Conservation (phyloP, 2,797 vertebrate genomes). For the Paratrypauchen microcephalus region DNA sequence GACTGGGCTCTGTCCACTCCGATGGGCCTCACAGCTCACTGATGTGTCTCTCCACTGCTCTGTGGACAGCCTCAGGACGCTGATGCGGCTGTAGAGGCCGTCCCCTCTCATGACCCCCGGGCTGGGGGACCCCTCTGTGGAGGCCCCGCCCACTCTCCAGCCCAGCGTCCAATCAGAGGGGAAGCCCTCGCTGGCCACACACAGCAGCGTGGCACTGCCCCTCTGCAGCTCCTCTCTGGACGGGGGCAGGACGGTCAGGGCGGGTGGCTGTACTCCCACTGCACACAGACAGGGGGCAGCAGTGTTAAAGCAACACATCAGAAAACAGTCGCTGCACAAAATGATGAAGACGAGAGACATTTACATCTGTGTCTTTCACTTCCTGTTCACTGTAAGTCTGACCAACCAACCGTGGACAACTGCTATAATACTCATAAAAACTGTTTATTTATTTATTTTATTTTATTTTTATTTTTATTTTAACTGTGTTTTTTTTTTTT, state of each 20-base stretch:
- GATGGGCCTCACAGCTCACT: slow-evolving; percentile 50
- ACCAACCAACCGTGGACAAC: slow-evolving; percentile 16
- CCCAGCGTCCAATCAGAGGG: slow-evolving; percentile 61
- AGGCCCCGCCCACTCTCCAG: slow-evolving; percentile 53
- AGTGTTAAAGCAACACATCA: not conserved
- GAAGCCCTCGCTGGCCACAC: slow-evolving; percentile 55
- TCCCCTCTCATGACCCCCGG: slow-evolving; percentile 29
- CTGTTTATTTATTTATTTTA: too few relatives aligned
- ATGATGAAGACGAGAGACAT: not conserved
- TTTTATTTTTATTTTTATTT: too few relatives aligned
- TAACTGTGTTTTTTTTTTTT: too few relatives aligned
- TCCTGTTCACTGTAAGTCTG: slow-evolving; percentile 18
- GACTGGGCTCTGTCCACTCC: slow-evolving; percentile 45
- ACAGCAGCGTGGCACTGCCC: slow-evolving; percentile 45
- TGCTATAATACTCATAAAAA: not conserved
- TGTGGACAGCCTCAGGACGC: slow-evolving; percentile 54
- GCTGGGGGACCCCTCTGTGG: slow-evolving; percentile 30
- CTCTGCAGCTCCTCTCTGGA: slow-evolving; percentile 35
- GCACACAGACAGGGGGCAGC: slow-evolving; percentile 6
- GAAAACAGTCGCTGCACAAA: not conserved
- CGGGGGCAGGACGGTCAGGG: slow-evolving; percentile 41
- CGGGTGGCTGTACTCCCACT: slow-evolving; percentile 36
- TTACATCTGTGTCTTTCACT: slow-evolving; percentile 35
- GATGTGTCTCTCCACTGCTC: slow-evolving; percentile 37
- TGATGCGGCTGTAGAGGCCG: slow-evolving; percentile 61